A percentile compares a stretch with the other conserved stretches of the same genome.
These are phyloP conservation scores for Antheraea assamensis DNA, from an alignment of 2,888 invertebrate species.

Conservation along the genomic window DNA sequence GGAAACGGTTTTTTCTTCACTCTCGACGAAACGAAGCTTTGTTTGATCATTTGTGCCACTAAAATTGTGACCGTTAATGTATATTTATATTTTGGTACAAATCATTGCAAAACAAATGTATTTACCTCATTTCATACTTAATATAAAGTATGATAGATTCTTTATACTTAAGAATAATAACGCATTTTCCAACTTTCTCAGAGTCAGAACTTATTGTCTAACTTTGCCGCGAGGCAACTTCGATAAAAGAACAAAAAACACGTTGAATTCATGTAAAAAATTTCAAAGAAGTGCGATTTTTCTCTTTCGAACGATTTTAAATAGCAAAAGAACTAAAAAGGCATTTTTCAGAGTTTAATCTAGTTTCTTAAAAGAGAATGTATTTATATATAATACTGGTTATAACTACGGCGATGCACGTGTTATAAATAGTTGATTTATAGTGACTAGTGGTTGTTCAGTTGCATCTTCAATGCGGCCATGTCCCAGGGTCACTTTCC, in stretches of 20 bases:
- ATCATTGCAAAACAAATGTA: too few species aligned
- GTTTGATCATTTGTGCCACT: too few species aligned
- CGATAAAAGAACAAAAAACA: constrained; percentile 29
- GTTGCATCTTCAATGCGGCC: too few species aligned
- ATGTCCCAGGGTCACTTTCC: too few species aligned
- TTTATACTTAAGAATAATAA: background rate
- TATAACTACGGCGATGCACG: too few species aligned
- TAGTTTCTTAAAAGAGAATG: constrained; percentile 24
- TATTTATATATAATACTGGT: background rate
- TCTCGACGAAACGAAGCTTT: too few species aligned
- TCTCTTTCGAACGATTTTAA: constrained; percentile 26
- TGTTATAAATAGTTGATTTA: too few species aligned
- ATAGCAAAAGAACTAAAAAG: constrained; percentile 28
- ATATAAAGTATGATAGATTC: background rate
- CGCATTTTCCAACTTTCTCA: background rate
- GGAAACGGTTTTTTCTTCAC: too few species aligned
- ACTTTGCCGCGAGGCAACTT: constrained; percentile 27
- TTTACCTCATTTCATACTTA: background rate
- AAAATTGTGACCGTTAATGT: too few species aligned
- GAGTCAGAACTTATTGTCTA: constrained; percentile 11
- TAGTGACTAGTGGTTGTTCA: too few species aligned
- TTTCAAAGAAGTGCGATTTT: constrained; percentile 32
- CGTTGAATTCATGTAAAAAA: constrained; percentile 38
- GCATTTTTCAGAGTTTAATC: constrained; percentile 35
- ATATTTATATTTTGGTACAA: too few species aligned